Conservation (phyloP, 1,140 invertebrate genomes). For the Gryllus bimaculatus region DNA sequence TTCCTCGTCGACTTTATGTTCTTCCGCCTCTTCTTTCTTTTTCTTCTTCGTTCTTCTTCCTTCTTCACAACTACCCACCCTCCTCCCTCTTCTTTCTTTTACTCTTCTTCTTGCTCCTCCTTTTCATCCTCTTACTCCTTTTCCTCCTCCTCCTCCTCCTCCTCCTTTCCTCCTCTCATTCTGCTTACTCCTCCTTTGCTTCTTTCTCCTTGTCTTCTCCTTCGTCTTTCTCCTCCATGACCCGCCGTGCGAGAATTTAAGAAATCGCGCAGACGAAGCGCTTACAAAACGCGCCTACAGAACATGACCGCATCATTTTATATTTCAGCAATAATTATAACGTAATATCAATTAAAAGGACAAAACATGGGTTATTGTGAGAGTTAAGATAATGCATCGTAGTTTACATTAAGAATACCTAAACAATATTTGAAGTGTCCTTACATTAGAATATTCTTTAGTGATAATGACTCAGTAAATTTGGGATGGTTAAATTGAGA, state of each 20-base stretch:
- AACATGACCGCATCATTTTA: no score
- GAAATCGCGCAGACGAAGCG: no score
- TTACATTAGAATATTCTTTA: no score
- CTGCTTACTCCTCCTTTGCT: background rate
- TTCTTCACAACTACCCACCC: background rate
- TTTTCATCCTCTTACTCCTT: background rate
- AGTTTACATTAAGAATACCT: no score
- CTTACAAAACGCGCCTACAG: no score
- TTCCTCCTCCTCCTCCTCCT: background rate
- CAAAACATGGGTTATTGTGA: no score
- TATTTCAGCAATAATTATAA: no score
- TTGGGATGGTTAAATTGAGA: no score
- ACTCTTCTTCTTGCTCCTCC: background rate
- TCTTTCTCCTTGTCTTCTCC: background rate
- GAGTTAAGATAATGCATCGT: no score
- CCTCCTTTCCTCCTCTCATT: background rate
- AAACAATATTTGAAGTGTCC: no score
- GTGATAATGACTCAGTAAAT: no score
- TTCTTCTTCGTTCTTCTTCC: background rate
- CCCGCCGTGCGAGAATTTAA: background rate
- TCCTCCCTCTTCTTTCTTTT: background rate
- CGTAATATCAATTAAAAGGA: no score
- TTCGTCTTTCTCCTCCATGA: background rate
- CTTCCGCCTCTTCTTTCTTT: background rate
- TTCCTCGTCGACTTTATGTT: background rate